phyloP scores from a whole-genome alignment of 2,113 vertebrate species.

The Grallaria varia region DNA sequence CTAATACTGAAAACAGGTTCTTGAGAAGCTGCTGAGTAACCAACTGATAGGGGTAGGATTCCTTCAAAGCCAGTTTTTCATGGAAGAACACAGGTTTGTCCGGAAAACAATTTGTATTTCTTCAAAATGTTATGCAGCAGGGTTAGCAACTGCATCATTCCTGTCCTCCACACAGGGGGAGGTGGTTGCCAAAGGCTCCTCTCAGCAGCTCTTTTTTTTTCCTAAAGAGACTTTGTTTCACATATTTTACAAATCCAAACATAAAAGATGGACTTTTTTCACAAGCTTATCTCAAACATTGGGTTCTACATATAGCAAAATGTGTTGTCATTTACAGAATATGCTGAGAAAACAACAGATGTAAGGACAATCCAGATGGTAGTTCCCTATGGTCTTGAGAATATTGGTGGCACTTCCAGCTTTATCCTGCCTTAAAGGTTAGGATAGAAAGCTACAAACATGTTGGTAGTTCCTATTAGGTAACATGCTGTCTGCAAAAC shows the following conservation, averaged over 20 bases:
- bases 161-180: not conserved
- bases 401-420: not conserved
- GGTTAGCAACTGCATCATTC: not conserved
- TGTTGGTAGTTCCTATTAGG: not conserved
- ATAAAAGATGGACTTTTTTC: not conserved
- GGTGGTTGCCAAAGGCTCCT: not conserved
- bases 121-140: accelerated
- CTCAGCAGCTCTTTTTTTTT: not conserved
- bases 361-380: not conserved
- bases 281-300: not conserved
- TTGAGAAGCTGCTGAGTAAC: not conserved
- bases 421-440: not conserved
- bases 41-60: not conserved
- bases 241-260: not conserved
- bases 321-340: not conserved
- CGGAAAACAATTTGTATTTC: not conserved
- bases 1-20: not conserved
- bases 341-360: not conserved
- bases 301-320: not conserved
- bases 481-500: not conserved
- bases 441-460: not conserved
- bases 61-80: not conserved
- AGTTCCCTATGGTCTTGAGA: not conserved
- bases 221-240: not conserved
- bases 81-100: not conserved